Evolutionary conservation across 2,888 invertebrate genomes (phyloP), one percentile per base, ranked within the genome.

Genomic region (Phengaris arion): DNA sequence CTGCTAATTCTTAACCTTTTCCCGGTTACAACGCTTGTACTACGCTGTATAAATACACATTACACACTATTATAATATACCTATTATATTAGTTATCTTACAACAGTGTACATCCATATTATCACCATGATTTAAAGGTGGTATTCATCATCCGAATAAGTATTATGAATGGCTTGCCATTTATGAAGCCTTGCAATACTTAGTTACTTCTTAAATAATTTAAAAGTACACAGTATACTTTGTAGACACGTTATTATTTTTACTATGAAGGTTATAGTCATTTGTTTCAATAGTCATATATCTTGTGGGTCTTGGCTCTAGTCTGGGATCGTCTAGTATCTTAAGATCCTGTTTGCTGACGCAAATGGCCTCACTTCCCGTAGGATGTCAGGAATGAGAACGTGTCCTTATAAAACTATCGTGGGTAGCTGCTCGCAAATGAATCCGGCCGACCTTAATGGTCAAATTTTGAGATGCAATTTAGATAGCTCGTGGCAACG

Each of bases 351-450:
- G 64, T 64, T 80, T 84, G 83, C 86, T 89, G 91, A 91, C 91
- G 89, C 89, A 91, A 92, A 90, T 89, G 85, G 84, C 81, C 86
- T 81, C 85, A 85, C 88, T 88, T 92, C 89, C 92, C 87, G 89
- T 92, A 92, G 93, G 93, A 93, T 92, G 93, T 92, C 86, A 88
- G 85, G 91, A 93, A 91, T 93, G 90, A 91, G 92, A 89, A 86
- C 92, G 90, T 93, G 93, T 91, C 92, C 91, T 92, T 89, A 89
- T 92, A 91, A 91, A 88, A 88, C 86, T 85, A 85, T 78, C 80
- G 80, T 79, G 79, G 79, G 79, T 80, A 78, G 80, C 78, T 78
- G 77, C 76, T 76, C 76, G 77, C 75, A 74, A 80, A 78, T 77
- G 77, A 79, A 80, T 79, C 80, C 78, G 79, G 80, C 77, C 77